Conservation (phyloP, 2,113 vertebrate genomes). For the Chaetorhynchus papuensis region DNA sequence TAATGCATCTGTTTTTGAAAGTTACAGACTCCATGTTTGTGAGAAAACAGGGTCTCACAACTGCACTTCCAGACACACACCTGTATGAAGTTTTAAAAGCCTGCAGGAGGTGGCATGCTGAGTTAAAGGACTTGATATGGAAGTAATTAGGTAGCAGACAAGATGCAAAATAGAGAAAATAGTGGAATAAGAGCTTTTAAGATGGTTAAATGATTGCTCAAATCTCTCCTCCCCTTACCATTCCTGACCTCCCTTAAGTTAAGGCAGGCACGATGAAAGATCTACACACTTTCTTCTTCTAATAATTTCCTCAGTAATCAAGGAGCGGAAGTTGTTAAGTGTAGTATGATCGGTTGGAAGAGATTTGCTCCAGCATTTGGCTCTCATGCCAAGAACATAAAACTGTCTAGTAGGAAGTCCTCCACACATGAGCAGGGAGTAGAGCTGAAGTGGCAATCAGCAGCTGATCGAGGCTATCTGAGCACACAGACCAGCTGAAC, state of each 20-base stretch:
- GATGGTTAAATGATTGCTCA: conserved; percentile 82
- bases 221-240: conserved; percentile 72
- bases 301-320: conserved; percentile 92
- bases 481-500: background rate
- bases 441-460: background rate
- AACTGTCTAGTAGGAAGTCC: background rate
- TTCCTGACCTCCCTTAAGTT: conserved; percentile 82
- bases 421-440: background rate
- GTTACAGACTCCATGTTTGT: background rate
- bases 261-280: conserved; percentile 82
- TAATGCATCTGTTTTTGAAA: background rate
- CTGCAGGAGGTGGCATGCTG: background rate
- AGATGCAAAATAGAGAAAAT: conserved; percentile 78
- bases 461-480: background rate
- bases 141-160: conserved; percentile 77
- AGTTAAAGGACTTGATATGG: conserved; percentile 73
- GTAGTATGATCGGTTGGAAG: conserved; percentile 77
- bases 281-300: conserved; percentile 84
- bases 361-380: conserved; percentile 79
- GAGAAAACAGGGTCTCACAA: background rate
- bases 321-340: conserved; percentile 82
- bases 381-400: conserved; percentile 76
- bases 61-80: background rate
- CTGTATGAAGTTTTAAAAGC: background rate
- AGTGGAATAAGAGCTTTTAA: conserved; percentile 78